These are phyloP conservation scores for Antechinus flavipes DNA, from an alignment of 2,113 vertebrate species.

Conservation along the genomic window DNA sequence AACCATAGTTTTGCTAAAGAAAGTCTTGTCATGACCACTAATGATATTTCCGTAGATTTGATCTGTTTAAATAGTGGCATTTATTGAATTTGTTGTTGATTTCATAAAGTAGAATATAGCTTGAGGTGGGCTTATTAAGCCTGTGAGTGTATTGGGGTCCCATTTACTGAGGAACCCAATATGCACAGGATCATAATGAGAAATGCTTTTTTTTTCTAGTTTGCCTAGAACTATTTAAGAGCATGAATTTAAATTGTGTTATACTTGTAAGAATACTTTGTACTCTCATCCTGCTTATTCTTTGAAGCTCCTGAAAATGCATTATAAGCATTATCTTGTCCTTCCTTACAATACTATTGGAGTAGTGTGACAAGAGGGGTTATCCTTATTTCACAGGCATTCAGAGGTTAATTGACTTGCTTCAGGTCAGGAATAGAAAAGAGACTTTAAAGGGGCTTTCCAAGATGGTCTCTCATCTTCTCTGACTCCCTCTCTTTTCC, in stretches of 20 bases:
- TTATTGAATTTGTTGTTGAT: slow-evolving; percentile 1
- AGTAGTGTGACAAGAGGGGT: slow-evolving; percentile 62
- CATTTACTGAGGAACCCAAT: slow-evolving; percentile 32
- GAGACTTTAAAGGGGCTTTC: slow-evolving; percentile 43
- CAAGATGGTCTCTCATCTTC: neutral
- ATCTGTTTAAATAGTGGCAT: neutral
- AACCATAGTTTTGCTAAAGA: neutral
- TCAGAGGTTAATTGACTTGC: slow-evolving; percentile 74
- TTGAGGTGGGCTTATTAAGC: neutral
- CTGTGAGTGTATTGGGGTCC: slow-evolving; percentile 33
- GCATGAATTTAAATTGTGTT: slow-evolving; percentile 66
- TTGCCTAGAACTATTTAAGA: slow-evolving; percentile 55
- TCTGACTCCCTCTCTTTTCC: neutral
- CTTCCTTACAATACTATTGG: slow-evolving; percentile 59
- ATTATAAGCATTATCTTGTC: slow-evolving; percentile 72
- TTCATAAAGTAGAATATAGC: neutral
- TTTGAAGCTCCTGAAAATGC: slow-evolving; percentile 72
- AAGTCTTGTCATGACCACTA: slow-evolving; percentile 22
- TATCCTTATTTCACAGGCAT: slow-evolving; percentile 64
- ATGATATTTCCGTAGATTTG: neutral
- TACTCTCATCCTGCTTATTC: slow-evolving; percentile 43
- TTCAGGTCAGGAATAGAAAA: slow-evolving; percentile 65
- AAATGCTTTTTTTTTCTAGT: slow-evolving; percentile 60
- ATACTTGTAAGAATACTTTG: slow-evolving; percentile 67
- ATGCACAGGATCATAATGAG: slow-evolving; percentile 62